A percentile compares a stretch with the other conserved stretches of the same genome.
phyloP scores from a whole-genome alignment of 2,113 vertebrate genomes.

The Herpailurus yagouaroundi region DNA sequence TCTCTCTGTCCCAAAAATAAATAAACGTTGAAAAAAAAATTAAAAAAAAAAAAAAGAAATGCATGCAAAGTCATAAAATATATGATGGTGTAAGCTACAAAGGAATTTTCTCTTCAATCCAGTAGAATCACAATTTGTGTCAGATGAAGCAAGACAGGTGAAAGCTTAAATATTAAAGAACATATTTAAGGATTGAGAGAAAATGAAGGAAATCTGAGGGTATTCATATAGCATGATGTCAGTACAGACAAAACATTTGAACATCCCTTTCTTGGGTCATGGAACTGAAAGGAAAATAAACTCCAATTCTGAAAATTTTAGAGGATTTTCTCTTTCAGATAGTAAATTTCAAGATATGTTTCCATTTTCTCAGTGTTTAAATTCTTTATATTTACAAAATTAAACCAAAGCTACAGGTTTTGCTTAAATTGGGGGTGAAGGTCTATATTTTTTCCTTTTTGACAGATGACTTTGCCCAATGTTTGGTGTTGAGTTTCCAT shows the following conservation, averaged over 20 bases:
- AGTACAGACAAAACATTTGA: not conserved
- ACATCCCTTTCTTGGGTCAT: not conserved
- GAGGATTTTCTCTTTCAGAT: not conserved
- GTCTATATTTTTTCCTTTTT: not conserved
- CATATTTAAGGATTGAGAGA: not conserved
- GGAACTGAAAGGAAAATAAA: constrained; percentile 1
- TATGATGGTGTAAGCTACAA: not conserved
- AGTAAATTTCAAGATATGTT: not conserved
- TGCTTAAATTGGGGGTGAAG: not conserved
- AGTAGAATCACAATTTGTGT: not conserved
- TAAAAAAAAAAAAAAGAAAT: no score
- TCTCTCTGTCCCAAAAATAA: no score
- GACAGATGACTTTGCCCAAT: not conserved
- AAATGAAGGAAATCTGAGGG: constrained; percentile 58
- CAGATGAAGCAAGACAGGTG: constrained; percentile 1
- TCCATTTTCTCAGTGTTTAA: not conserved
- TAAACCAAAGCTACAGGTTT: not conserved
- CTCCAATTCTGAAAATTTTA: not conserved
- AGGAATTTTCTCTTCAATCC: not conserved
- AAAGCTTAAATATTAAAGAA: not conserved
- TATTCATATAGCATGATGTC: not conserved
- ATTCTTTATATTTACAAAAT: not conserved
- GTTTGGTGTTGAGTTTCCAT: not conserved
- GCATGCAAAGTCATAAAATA: not conserved
- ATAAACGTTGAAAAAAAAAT: no score